Conservation (phyloP, 2,888 invertebrate species). For the Apodemia zela region DNA sequence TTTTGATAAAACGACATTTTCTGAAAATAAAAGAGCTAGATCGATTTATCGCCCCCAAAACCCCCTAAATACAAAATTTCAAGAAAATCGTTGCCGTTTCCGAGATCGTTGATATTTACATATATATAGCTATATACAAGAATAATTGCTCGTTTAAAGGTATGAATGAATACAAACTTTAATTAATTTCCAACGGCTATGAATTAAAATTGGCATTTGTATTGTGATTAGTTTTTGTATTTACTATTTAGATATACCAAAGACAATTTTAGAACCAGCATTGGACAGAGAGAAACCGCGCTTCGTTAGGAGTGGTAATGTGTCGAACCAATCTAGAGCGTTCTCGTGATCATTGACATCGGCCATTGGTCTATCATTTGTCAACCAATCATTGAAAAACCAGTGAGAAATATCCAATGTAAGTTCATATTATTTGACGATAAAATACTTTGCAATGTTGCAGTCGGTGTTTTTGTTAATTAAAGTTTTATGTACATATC, state of each 20-base stretch:
- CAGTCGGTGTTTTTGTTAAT: slow-evolving; percentile 40
- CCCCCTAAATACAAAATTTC: no score
- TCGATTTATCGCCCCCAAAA: no score
- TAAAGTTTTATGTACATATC: slow-evolving; percentile 38
- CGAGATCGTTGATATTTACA: no score
- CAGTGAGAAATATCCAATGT: slow-evolving; percentile 78
- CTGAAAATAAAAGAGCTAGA: no score
- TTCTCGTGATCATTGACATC: slow-evolving; percentile 87
- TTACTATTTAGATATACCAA: not conserved
- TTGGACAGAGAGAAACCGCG: slow-evolving; percentile 63
- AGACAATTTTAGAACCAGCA: slow-evolving; percentile 45
- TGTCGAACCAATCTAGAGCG: slow-evolving; percentile 84
- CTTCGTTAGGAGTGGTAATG: slow-evolving; percentile 84
- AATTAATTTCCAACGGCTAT: no score
- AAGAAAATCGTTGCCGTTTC: no score
- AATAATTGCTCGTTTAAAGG: no score
- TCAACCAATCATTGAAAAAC: slow-evolving; percentile 95
- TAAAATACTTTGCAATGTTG: slow-evolving; percentile 49
- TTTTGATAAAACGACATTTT: no score
- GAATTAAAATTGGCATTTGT: no score
- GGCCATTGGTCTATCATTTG: slow-evolving; percentile 92
- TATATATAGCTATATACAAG: no score
- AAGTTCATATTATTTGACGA: slow-evolving; percentile 71
- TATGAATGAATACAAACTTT: no score
- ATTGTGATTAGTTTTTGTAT: no score